Evolutionary conservation across 2,888 invertebrate genomes (phyloP).

Genomic region (Poecilobothrus nobilitatus): DNA sequence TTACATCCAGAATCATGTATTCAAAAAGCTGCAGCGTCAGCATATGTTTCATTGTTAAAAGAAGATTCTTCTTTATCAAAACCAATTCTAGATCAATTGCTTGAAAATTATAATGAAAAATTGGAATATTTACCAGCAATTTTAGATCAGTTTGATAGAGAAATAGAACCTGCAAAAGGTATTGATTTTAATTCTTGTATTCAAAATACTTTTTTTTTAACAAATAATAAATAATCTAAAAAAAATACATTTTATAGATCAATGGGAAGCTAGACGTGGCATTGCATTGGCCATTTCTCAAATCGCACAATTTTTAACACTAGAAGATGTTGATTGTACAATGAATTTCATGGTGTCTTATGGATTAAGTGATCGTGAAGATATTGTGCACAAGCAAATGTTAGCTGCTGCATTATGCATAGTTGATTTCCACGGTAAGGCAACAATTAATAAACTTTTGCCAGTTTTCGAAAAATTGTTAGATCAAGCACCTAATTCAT

Average conservation of each 20-base stretch:
- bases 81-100: conserved; percentile 54
- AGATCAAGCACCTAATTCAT: conserved; percentile 84
- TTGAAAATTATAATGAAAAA: conserved; percentile 67
- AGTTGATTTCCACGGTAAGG: conserved; percentile 88
- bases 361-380: conserved; percentile 78
- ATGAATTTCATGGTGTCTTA: conserved; percentile 78
- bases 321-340: conserved; percentile 60
- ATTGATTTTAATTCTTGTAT: neutral
- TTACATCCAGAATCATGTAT: conserved; percentile 74
- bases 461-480: conserved; percentile 91
- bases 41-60: conserved; percentile 61
- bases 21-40: conserved; percentile 72
- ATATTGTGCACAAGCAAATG: conserved; percentile 80
- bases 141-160: conserved; percentile 86
- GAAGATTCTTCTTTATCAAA: conserved; percentile 49
- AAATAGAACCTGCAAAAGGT: conserved; percentile 60
- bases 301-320: conserved; percentile 56
- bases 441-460: conserved; percentile 64
- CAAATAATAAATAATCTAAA: neutral
- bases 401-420: conserved; percentile 84
- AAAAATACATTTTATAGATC: conserved; percentile 52
- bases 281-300: conserved; percentile 74
- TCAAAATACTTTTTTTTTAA: neutral
- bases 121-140: conserved; percentile 74
- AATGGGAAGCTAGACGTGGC: conserved; percentile 84